Conservation (phyloP, 2,797 vertebrate genomes). For the Vespertilio murinus region DNA sequence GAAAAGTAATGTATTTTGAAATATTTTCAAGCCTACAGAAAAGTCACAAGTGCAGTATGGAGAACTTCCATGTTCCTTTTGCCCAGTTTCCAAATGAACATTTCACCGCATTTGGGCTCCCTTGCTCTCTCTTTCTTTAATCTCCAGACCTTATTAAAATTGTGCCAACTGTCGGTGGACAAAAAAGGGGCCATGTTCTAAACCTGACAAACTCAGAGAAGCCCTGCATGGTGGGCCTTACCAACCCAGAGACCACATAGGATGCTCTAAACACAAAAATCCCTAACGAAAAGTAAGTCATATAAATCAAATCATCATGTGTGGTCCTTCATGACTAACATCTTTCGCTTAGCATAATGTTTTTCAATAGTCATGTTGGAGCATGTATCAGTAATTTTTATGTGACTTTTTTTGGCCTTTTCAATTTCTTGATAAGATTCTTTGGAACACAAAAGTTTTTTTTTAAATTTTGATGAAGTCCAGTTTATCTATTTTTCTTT, state of each 20-base stretch:
- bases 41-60: conserved; percentile 14
- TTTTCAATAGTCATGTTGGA: neutral
- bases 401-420: neutral
- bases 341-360: neutral
- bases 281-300: neutral
- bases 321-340: neutral
- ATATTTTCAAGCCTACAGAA: conserved; percentile 64
- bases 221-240: neutral
- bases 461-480: neutral
- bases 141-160: neutral
- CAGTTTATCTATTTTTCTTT: neutral
- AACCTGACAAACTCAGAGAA: neutral
- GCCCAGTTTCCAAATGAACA: conserved; percentile 11
- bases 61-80: neutral
- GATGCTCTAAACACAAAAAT: neutral
- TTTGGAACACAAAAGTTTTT: neutral
- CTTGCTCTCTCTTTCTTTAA: neutral
- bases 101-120: neutral
- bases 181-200: neutral
- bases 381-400: neutral
- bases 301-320: neutral
- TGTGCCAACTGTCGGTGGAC: neutral
- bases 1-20: conserved; percentile 61
- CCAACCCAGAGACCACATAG: neutral
- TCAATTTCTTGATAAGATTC: neutral